Evolutionary conservation across 2,888 invertebrate species (phyloP).

Genomic region (Polydrusus tereticollis): DNA sequence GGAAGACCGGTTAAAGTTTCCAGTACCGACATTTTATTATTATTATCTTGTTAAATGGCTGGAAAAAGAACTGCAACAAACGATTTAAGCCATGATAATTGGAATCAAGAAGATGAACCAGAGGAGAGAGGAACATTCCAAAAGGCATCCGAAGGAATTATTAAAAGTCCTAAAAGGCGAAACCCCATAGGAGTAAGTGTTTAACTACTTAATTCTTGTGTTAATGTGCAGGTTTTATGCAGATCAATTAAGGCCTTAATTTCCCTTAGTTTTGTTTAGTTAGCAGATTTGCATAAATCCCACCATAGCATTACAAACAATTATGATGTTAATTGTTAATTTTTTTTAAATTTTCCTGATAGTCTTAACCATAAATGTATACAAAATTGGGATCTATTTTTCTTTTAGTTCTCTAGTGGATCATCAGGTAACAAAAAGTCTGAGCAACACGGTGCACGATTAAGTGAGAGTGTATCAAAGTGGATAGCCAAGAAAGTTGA

Average conservation of each 20-base stretch:
- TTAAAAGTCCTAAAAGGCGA: slow-evolving; percentile 83
- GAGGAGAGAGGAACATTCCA: slow-evolving; percentile 84
- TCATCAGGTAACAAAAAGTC: slow-evolving; percentile 49
- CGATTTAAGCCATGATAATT: slow-evolving; percentile 87
- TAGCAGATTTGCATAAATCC: no score
- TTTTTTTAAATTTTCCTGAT: no score
- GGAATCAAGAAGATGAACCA: slow-evolving; percentile 83
- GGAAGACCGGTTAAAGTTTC: background rate
- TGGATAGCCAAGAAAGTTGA: slow-evolving; percentile 91
- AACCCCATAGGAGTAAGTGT: slow-evolving; percentile 59
- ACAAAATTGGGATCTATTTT: no score
- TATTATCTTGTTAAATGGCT: slow-evolving; percentile 70
- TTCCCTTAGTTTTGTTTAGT: no score
- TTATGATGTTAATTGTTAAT: no score
- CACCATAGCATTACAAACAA: no score
- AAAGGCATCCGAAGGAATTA: slow-evolving; percentile 77
- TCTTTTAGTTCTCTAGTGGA: slow-evolving; percentile 42
- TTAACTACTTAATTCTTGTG: background rate
- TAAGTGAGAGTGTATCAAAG: slow-evolving; percentile 84
- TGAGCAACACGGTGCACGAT: slow-evolving; percentile 73
- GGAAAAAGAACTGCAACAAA: slow-evolving; percentile 80
- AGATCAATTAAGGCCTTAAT: no score
- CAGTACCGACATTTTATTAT: background rate
- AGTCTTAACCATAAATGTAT: no score
- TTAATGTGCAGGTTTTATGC: no score